Conservation (phyloP, 2,797 vertebrate species). For the Pampus argenteus region DNA sequence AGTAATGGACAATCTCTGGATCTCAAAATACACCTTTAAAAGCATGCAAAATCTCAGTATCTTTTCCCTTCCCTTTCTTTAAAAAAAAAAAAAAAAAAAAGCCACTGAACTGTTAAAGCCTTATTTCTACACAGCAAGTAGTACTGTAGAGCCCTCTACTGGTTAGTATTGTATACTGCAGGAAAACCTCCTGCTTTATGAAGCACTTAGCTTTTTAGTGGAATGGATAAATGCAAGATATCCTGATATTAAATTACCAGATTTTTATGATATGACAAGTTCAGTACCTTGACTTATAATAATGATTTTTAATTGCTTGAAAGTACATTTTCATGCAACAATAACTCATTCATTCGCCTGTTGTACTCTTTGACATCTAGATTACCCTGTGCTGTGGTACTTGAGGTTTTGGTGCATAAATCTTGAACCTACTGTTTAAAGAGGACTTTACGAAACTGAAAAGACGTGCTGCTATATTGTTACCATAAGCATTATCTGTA, state of each 20-base stretch:
- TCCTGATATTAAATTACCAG: not conserved
- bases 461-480: constrained; percentile 51
- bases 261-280: constrained; percentile 19
- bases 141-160: constrained; percentile 61
- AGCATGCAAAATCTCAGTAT: constrained; percentile 40
- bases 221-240: constrained; percentile 8
- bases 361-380: constrained; percentile 18
- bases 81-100: constrained; percentile 32
- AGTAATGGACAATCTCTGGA: constrained; percentile 12
- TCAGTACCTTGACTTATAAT: constrained; percentile 1
- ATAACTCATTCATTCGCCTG: not conserved
- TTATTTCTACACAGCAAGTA: constrained; percentile 43
- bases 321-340: not conserved
- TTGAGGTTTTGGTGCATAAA: constrained; percentile 32
- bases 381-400: constrained; percentile 22
- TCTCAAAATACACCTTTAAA: constrained; percentile 13
- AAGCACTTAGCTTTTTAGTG: constrained; percentile 32
- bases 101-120: constrained; percentile 31
- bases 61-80: constrained; percentile 6
- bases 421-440: constrained; percentile 19
- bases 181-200: constrained; percentile 7
- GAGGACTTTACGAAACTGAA: constrained; percentile 23
- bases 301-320: not conserved
- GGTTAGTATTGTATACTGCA: constrained; percentile 55
- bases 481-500: constrained; percentile 30